Evolutionary conservation across 2,113 vertebrate genomes (phyloP).

Genomic region (Leucosticte australis): DNA sequence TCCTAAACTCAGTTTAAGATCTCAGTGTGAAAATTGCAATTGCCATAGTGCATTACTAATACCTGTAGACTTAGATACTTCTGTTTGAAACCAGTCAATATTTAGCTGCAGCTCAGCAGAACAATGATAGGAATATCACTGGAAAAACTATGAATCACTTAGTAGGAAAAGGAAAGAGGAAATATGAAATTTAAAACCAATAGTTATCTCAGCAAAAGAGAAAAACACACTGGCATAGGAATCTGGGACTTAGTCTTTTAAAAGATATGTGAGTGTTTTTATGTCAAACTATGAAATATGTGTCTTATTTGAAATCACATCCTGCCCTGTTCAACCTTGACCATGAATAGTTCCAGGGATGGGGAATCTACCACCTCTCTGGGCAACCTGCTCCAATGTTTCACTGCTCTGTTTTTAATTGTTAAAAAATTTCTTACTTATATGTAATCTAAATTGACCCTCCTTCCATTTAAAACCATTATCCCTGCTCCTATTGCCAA

Average conservation of each 20-base stretch:
- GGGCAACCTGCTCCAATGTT: background rate
- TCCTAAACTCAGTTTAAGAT: background rate
- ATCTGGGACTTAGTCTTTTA: background rate
- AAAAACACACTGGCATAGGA: background rate
- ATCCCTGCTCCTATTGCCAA: background rate
- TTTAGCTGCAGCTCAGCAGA: background rate
- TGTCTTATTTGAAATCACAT: background rate
- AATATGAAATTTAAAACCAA: background rate
- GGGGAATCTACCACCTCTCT: background rate
- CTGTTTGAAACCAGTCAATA: background rate
- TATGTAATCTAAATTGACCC: background rate
- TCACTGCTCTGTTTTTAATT: background rate
- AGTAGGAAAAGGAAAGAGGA: background rate
- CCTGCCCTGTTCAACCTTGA: fast-evolving
- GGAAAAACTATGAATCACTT: background rate
- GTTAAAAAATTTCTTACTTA: background rate
- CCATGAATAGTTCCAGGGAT: background rate
- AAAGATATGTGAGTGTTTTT: background rate
- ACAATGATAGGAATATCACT: background rate
- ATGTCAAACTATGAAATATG: background rate
- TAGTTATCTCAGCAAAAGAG: background rate
- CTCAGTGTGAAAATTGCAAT: background rate
- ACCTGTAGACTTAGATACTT: background rate
- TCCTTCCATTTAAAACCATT: background rate
- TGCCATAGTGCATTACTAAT: background rate